Conservation (phyloP, 2,113 vertebrate species). For the Podarcis muralis region DNA sequence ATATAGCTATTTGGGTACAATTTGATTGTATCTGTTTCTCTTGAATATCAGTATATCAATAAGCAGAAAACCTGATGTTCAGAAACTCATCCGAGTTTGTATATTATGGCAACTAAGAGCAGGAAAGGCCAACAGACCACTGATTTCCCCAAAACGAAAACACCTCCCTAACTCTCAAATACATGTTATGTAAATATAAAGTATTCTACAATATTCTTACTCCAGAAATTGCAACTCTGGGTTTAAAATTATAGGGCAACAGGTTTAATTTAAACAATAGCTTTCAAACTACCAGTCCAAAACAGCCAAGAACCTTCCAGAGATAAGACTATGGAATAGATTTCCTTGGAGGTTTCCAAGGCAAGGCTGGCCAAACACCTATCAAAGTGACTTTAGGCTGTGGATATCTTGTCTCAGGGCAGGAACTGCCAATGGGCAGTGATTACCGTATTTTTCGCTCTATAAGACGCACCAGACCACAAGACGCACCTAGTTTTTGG, state of each 20-base stretch:
- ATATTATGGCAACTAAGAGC: not conserved
- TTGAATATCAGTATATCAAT: not conserved
- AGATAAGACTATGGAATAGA: not conserved
- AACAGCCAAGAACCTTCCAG: not conserved
- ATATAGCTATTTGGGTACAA: not conserved
- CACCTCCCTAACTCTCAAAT: not conserved
- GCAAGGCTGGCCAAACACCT: not conserved
- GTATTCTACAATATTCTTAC: not conserved
- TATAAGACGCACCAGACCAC: no score
- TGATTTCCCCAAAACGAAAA: not conserved
- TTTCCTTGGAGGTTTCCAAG: not conserved
- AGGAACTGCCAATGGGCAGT: not conserved
- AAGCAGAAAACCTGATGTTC: not conserved
- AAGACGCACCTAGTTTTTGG: no score
- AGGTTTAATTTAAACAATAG: no score
- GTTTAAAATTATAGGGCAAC: not conserved
- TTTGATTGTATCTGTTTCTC: not conserved
- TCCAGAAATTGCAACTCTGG: not conserved
- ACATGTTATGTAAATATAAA: not conserved
- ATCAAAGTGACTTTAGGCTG: not conserved
- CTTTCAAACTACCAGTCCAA: no score
- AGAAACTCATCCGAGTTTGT: not conserved
- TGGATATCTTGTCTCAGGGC: not conserved
- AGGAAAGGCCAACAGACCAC: not conserved
- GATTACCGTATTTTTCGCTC: no score